Evolutionary conservation across 2,113 vertebrate species (phyloP).

Genomic region (Zosterops lateralis): DNA sequence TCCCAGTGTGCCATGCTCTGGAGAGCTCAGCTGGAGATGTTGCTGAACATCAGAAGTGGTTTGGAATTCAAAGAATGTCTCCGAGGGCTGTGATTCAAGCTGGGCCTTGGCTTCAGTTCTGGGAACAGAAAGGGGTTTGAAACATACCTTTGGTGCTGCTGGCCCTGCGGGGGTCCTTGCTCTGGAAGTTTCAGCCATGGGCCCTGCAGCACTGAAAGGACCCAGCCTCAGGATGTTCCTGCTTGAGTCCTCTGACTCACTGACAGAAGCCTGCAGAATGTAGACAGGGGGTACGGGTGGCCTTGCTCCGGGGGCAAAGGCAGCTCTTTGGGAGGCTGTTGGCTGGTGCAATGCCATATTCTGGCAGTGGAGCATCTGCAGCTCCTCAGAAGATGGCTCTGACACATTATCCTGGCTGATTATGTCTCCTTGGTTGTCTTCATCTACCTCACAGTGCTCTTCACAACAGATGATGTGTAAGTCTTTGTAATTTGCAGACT

Average conservation of each 20-base stretch:
- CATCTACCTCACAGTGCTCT: neutral
- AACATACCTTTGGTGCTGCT: neutral
- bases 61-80: neutral
- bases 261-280: neutral
- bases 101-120: neutral
- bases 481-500: rapidly evolving
- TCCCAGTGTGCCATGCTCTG: neutral
- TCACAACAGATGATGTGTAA: neutral
- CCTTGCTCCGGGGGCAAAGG: neutral
- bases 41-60: neutral
- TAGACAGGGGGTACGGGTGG: neutral
- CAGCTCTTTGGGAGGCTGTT: neutral
- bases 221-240: neutral
- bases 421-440: neutral
- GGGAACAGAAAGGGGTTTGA: neutral
- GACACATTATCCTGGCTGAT: neutral
- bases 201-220: neutral
- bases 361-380: neutral
- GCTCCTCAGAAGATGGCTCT: neutral
- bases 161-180: neutral
- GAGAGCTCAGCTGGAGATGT: neutral
- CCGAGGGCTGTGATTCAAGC: rapidly evolving
- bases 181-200: neutral
- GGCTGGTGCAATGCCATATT: neutral
- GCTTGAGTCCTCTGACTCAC: neutral